These are phyloP conservation scores for Vidua chalybeata DNA, from an alignment of 2,113 vertebrate genomes.

Conservation along the genomic window DNA sequence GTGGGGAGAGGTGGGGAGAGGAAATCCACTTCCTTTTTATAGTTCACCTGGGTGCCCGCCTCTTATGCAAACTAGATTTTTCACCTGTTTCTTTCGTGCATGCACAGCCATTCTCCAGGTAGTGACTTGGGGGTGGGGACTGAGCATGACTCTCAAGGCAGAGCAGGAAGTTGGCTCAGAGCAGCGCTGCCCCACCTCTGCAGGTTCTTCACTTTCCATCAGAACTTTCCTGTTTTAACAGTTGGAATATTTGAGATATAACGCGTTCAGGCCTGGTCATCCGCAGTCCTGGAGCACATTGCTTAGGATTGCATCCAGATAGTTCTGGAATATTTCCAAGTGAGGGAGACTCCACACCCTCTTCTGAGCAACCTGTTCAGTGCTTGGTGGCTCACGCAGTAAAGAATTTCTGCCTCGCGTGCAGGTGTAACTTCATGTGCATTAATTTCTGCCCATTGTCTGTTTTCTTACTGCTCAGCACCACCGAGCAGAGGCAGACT, in stretches of 20 bases:
- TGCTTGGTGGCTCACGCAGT: not conserved
- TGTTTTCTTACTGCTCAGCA: not conserved
- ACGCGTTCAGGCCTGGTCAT: not conserved
- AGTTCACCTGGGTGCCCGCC: not conserved
- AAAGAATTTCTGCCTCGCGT: not conserved
- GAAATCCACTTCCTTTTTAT: not conserved
- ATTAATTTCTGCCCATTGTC: not conserved
- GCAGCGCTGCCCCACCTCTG: not conserved
- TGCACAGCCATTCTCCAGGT: not conserved
- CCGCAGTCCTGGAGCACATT: not conserved
- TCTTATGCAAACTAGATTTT: not conserved
- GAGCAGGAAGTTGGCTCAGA: not conserved
- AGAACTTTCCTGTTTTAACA: not conserved
- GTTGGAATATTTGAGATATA: not conserved
- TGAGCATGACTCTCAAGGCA: not conserved
- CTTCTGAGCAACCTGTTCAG: not conserved
- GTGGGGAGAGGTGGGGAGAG: no score
- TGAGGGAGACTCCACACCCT: not conserved
- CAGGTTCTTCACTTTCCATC: not conserved
- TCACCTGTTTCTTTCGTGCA: not conserved
- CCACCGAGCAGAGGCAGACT: not conserved
- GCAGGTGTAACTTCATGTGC: not conserved
- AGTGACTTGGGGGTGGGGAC: not conserved
- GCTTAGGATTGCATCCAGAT: not conserved
- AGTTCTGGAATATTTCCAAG: not conserved